phyloP scores from a whole-genome alignment of 2,888 invertebrate genomes.

The Lepidochitona cinerea region DNA sequence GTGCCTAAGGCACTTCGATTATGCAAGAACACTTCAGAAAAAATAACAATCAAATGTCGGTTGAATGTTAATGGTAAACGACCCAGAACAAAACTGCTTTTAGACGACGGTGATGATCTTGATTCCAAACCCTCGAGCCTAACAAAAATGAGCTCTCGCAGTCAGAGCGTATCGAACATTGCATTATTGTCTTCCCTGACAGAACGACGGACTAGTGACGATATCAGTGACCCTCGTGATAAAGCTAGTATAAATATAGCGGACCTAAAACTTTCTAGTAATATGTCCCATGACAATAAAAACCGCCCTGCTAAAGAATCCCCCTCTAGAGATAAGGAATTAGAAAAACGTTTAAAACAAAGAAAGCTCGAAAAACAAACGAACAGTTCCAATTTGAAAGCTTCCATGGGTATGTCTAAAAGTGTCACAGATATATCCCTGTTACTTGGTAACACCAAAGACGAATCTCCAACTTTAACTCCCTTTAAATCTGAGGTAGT shows the following conservation, averaged over 20 bases:
- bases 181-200: neutral
- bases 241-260: neutral
- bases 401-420: neutral
- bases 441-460: neutral
- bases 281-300: neutral
- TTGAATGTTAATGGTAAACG: neutral
- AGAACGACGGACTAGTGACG: neutral
- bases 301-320: neutral
- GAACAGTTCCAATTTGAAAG: neutral
- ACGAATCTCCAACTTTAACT: neutral
- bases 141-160: neutral
- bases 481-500: neutral
- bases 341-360: neutral
- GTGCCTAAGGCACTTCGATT: neutral
- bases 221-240: no score
- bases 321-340: neutral
- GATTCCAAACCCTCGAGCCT: neutral
- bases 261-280: neutral
- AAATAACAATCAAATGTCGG: neutral
- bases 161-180: neutral
- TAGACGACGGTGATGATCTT: neutral
- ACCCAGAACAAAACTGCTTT: neutral
- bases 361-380: neutral
- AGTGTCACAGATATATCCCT: constrained; percentile 5
- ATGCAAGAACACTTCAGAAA: constrained; percentile 4